Evolutionary conservation across 2,113 vertebrate species (phyloP), one percentile per base, ranked within the genome.

Genomic region (Centrocercus urophasianus): DNA sequence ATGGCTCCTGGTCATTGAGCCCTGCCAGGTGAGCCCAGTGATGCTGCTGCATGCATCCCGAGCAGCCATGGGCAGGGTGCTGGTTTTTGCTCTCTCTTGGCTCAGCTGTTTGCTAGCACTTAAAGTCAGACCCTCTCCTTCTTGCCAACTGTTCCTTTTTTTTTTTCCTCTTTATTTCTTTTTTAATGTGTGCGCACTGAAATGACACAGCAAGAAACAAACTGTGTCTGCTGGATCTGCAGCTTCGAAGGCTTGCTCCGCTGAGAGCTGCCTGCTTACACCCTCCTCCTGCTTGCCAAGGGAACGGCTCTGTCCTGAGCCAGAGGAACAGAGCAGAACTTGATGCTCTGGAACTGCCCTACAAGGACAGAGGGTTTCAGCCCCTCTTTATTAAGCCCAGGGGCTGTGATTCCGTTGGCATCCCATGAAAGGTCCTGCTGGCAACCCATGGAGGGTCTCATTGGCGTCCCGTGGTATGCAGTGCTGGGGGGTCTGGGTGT

Each of bases 181-280:
- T 16, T 24, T 32, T 20, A 28, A 20, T 65, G 12, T 63, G n/a
- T 63, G 67, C 50, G 79, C 10, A 76, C 91, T 84, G 95, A 94
- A 96, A 87, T 95, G 93, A 94, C 90, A 92, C 90, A 92, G 89
- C 92, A 94, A 92, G 95, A 96, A 96, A 88, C 88, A 90, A 93
- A 88, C 70, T 42, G 70, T 90, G 90, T 92, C 90, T 96, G 90
- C 89, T 96, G 95, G 86, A 90, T 94, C 77, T 10, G 78, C 83
- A 63, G 89, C 65, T 95, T 76, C 65, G 64, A 83, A 86, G 89
- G 84, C 74, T 14, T 76, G 57, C 86, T 95, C 91, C 69, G 10
- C 86, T 73, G 28, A 47, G 88, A 90, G 66, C 93, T 88, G 17
- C 67, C 83, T 94, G 89, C 93, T 89, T 74, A 90, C 54, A 70